Percentiles rank a stretch among this genome's conserved stretches.
These are phyloP conservation scores for Drosophila paramelanica DNA, from an alignment of 2,888 invertebrate species.

Conservation along the genomic window DNA sequence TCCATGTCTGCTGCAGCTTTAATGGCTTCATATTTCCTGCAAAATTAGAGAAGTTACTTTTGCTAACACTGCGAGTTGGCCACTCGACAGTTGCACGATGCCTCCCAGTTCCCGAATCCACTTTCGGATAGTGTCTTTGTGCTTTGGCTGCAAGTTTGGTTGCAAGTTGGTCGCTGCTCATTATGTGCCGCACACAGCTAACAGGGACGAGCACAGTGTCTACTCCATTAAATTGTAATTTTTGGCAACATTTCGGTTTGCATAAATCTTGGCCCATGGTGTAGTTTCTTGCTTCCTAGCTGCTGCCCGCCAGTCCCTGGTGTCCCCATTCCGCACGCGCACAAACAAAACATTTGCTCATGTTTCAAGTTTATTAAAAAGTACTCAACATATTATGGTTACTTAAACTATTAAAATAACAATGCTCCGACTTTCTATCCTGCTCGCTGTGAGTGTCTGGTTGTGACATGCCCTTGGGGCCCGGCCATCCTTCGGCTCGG, in stretches of 20 bases:
- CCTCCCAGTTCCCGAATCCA: background rate
- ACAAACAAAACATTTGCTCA: constrained; percentile 67
- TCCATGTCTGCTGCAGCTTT: constrained; percentile 75
- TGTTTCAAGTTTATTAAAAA: constrained; percentile 81
- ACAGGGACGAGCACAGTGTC: constrained; percentile 38
- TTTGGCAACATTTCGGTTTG: constrained; percentile 81
- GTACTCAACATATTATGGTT: constrained; percentile 81
- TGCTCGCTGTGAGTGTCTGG: constrained; percentile 22
- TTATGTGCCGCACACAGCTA: constrained; percentile 67
- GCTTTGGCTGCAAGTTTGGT: constrained; percentile 45
- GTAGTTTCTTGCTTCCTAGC: constrained; percentile 42
- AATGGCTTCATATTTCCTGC: constrained; percentile 83
- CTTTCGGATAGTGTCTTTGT: constrained; percentile 41
- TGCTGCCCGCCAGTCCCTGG: constrained; percentile 38
- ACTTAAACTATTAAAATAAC: constrained; percentile 81
- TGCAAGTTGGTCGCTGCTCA: constrained; percentile 73
- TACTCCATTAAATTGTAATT: constrained; percentile 84
- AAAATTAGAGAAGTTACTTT: constrained; percentile 82
- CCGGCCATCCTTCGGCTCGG: constrained; percentile 33
- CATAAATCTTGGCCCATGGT: constrained; percentile 74
- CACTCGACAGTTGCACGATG: constrained; percentile 20
- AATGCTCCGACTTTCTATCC: constrained; percentile 40
- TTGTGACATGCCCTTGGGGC: constrained; percentile 32
- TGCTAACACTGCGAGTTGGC: constrained; percentile 66
- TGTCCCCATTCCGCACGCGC: constrained; percentile 58